Conservation (phyloP, 2,888 invertebrate genomes). For the Cephus nigrinus region DNA sequence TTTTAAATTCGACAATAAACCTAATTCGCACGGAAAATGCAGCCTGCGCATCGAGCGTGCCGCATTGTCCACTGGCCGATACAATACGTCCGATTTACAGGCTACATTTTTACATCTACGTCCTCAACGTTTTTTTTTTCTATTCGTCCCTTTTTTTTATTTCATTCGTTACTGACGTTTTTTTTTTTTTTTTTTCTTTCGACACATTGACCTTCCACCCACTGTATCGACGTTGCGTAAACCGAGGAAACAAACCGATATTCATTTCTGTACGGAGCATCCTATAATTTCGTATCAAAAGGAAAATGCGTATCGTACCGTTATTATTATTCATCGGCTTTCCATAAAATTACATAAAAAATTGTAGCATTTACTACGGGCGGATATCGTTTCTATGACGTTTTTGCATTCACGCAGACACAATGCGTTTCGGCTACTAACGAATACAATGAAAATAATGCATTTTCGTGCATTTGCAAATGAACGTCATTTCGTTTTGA, state of each 20-base stretch:
- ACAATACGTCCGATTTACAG: constrained; percentile 62
- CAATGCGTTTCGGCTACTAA: constrained; percentile 32
- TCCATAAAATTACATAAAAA: neutral
- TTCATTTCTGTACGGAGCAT: neutral
- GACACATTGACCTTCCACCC: neutral
- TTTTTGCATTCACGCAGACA: neutral
- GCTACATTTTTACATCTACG: constrained; percentile 58
- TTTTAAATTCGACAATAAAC: constrained; percentile 33
- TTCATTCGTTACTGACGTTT: neutral
- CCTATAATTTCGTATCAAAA: neutral
- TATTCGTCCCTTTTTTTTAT: neutral
- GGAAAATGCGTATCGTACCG: neutral
- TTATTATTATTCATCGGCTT: neutral
- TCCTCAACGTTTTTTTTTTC: constrained; percentile 48
- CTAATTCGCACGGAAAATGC: constrained; percentile 29
- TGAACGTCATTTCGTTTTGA: constrained; percentile 58
- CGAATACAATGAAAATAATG: constrained; percentile 59
- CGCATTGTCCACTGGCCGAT: constrained; percentile 56
- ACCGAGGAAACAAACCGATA: neutral
- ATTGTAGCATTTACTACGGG: no score
- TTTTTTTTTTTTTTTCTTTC: neutral
- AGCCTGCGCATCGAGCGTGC: constrained; percentile 34
- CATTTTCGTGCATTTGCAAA: constrained; percentile 57
- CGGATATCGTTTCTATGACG: neutral
- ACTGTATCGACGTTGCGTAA: neutral